Conservation (phyloP, 2,888 invertebrate genomes). For the Torymus texanus region DNA sequence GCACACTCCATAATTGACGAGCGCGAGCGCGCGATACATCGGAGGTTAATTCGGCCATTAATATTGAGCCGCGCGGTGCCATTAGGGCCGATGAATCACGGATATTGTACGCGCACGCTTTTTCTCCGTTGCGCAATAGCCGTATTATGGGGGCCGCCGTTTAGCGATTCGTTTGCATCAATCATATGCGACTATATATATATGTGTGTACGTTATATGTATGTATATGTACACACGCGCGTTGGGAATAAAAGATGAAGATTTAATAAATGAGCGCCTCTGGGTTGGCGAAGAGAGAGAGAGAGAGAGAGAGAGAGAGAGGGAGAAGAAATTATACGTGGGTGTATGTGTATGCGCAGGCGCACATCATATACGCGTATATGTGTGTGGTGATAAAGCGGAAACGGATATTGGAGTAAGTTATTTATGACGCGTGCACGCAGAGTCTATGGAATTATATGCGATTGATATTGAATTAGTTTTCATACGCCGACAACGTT, state of each 20-base stretch:
- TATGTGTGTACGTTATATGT: too few species aligned
- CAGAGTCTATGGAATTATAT: constrained; percentile 13
- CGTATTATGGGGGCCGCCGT: neutral
- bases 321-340: neutral
- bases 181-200: constrained; percentile 16
- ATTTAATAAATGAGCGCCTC: constrained; percentile 45
- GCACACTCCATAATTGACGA: constrained; percentile 38
- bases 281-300: too few species aligned
- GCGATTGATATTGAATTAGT: constrained; percentile 41
- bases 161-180: constrained; percentile 31
- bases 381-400: constrained; percentile 30
- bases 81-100: constrained; percentile 51
- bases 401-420: constrained; percentile 41
- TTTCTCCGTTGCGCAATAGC: constrained; percentile 1
- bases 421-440: constrained; percentile 29
- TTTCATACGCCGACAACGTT: constrained; percentile 16
- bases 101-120: neutral
- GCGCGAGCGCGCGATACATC: constrained; percentile 29
- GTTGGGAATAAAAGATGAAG: constrained; percentile 34
- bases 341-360: too few species aligned
- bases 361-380: too few species aligned
- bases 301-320: too few species aligned
- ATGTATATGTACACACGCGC: neutral
- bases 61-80: constrained; percentile 38
- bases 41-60: constrained; percentile 49